Conservation (phyloP, 1,140 invertebrate genomes). For the Physella acuta region DNA sequence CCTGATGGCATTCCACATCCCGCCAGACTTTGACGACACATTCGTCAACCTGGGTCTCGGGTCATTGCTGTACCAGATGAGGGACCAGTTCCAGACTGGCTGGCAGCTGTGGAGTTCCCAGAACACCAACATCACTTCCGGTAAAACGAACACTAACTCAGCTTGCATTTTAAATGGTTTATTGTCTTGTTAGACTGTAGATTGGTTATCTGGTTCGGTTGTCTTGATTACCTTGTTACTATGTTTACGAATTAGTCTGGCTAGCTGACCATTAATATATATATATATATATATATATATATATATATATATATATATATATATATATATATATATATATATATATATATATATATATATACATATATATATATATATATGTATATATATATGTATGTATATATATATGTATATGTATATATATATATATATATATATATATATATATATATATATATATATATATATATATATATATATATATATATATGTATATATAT, state of each 20-base stretch:
- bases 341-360: background rate
- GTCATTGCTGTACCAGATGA: slow-evolving; percentile 32
- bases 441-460: too few relatives aligned
- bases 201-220: too few relatives aligned
- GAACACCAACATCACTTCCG: slow-evolving; percentile 41
- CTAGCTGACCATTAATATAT: background rate
- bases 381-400: too few relatives aligned
- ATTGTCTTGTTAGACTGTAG: too few relatives aligned
- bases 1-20: slow-evolving; percentile 45
- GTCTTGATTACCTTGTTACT: too few relatives aligned
- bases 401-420: too few relatives aligned
- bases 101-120: slow-evolving; percentile 32
- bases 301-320: background rate
- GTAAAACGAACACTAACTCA: too few relatives aligned
- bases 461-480: too few relatives aligned
- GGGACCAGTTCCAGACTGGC: slow-evolving; percentile 29
- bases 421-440: too few relatives aligned
- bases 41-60: slow-evolving; percentile 54
- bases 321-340: background rate
- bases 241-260: too few relatives aligned
- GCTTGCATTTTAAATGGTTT: too few relatives aligned
- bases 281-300: background rate
- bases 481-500: too few relatives aligned
- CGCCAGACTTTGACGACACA: slow-evolving; percentile 56
- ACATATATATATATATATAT: background rate